phyloP scores from a whole-genome alignment of 2,888 invertebrate species.

The Clistopyga incitator region DNA sequence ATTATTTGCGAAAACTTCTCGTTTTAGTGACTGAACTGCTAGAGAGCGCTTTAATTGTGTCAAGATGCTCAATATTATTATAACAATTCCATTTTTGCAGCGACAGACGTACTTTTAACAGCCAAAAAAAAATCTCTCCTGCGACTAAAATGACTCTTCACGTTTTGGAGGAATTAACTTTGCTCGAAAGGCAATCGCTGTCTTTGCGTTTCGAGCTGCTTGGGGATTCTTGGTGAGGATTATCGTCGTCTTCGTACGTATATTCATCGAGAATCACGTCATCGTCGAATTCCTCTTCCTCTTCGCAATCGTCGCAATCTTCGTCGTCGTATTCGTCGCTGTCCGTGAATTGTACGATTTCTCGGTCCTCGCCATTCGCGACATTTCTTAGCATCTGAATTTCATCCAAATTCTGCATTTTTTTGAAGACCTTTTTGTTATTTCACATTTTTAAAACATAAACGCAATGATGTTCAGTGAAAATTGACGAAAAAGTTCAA shows the following conservation, averaged over 20 bases:
- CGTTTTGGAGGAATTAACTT: neutral
- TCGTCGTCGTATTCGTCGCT: slow-evolving; percentile 25
- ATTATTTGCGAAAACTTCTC: no score
- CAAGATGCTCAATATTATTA: no score
- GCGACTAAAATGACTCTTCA: neutral
- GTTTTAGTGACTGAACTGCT: no score
- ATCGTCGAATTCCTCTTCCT: slow-evolving; percentile 25
- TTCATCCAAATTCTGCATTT: slow-evolving; percentile 64
- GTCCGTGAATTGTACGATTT: slow-evolving; percentile 18
- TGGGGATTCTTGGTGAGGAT: neutral
- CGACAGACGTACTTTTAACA: no score
- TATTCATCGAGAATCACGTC: slow-evolving; percentile 11
- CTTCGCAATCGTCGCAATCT: neutral
- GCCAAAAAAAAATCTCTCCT: neutral
- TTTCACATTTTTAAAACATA: no score
- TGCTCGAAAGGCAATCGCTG: neutral
- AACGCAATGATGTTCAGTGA: no score
- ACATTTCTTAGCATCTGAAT: slow-evolving; percentile 68
- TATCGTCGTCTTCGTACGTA: neutral
- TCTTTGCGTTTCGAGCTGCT: slow-evolving; percentile 10
- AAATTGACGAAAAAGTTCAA: no score
- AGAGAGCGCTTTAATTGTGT: no score
- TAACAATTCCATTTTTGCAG: no score
- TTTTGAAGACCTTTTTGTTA: neutral
- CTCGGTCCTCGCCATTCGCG: slow-evolving; percentile 61